A percentile compares a stretch with the other conserved stretches of the same genome.
phyloP scores from a whole-genome alignment of 2,888 invertebrate species.

The Oligia fasciuncula region DNA sequence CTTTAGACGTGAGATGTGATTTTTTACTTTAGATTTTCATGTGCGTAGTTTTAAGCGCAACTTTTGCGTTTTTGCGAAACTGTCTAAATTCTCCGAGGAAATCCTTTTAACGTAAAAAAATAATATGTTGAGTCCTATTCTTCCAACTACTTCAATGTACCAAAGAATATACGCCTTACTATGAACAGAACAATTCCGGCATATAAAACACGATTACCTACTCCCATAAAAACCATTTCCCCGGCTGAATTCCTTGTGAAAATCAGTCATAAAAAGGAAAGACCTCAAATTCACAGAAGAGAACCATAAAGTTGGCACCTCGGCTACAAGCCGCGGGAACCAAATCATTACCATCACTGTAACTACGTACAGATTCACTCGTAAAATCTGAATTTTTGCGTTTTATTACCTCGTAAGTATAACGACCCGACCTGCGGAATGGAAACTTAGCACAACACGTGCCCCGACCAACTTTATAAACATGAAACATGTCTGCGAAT shows the following conservation, averaged over 20 bases:
- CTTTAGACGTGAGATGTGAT: slow-evolving; percentile 56
- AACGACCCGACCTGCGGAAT: slow-evolving; percentile 64
- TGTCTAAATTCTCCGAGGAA: neutral
- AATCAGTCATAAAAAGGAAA: slow-evolving; percentile 61
- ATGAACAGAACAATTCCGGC: slow-evolving; percentile 21
- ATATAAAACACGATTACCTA: slow-evolving; percentile 54
- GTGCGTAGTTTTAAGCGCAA: slow-evolving; percentile 10
- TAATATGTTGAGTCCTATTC: neutral
- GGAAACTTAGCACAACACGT: slow-evolving; percentile 64
- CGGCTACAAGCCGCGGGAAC: slow-evolving; percentile 67
- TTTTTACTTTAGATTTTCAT: slow-evolving; percentile 44
- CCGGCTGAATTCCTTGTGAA: slow-evolving; percentile 35
- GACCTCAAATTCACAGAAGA: slow-evolving; percentile 61
- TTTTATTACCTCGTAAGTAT: slow-evolving; percentile 75
- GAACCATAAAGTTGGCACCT: slow-evolving; percentile 71
- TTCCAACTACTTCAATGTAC: neutral
- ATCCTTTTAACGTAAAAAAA: too few relatives aligned
- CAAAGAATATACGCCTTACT: slow-evolving; percentile 1
- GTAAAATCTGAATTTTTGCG: slow-evolving; percentile 76
- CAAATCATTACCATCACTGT: slow-evolving; percentile 76
- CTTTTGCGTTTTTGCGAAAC: neutral
- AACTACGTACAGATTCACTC: slow-evolving; percentile 77
- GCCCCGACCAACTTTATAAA: slow-evolving; percentile 52
- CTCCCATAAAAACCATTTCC: slow-evolving; percentile 53
- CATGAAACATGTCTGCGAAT: slow-evolving; percentile 40